Evolutionary conservation across 2,797 vertebrate species (phyloP).

Genomic region (Diceros bicornis): DNA sequence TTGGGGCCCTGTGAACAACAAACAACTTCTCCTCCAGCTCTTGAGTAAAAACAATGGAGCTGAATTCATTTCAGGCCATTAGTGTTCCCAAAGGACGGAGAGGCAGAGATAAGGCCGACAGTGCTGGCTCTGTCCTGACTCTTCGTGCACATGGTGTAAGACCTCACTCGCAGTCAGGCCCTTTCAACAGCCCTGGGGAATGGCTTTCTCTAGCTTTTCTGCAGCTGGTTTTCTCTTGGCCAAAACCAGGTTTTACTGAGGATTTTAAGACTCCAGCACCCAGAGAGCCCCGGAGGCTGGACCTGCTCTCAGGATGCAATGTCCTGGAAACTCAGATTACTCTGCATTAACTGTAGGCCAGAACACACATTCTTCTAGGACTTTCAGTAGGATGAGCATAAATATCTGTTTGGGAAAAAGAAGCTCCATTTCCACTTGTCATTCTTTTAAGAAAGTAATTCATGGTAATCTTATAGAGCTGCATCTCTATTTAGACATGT

Average conservation of each 20-base stretch:
- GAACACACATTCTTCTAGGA: not conserved
- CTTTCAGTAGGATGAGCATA: not conserved
- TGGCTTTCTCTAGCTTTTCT: constrained; percentile 2
- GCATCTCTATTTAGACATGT: not conserved
- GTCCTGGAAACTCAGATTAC: not conserved
- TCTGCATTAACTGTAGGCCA: not conserved
- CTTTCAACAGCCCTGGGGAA: not conserved
- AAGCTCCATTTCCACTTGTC: not conserved
- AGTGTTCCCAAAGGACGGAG: constrained; percentile 66
- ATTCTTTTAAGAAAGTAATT: not conserved
- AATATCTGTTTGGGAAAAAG: constrained; percentile 14
- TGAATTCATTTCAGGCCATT: constrained; percentile 68
- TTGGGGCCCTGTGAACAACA: constrained; percentile 64
- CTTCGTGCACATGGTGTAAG: not conserved
- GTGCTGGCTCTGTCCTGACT: constrained; percentile 44
- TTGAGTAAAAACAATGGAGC: constrained; percentile 75
- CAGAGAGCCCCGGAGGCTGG: not conserved
- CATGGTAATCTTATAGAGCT: not conserved
- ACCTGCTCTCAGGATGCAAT: not conserved
- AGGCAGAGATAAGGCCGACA: constrained; percentile 70
- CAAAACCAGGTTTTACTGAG: constrained; percentile 10
- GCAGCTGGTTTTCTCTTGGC: not conserved
- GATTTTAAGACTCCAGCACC: not conserved
- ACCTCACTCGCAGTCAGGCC: not conserved
- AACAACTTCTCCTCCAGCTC: constrained; percentile 68